Percentiles rank a stretch among this genome's conserved stretches.
Conservation (phyloP, 2,888 invertebrate genomes). For the Nymphalis polychloros region DNA sequence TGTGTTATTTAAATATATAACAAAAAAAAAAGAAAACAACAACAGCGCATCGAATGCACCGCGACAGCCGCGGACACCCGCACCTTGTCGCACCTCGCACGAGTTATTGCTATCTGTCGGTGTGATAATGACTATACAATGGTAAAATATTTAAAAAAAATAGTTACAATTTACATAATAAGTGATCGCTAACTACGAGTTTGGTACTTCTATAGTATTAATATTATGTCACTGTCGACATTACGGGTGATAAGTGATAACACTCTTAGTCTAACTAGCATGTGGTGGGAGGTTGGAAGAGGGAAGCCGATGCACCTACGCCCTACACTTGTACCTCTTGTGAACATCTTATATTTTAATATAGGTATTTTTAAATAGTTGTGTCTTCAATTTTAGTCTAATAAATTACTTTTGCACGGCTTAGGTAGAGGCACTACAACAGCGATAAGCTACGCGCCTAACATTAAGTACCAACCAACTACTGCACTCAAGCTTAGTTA, state of each 20-base stretch:
- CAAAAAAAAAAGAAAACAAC: constrained; percentile 76
- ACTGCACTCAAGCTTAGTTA: constrained; percentile 67
- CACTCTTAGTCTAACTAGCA: constrained; percentile 71
- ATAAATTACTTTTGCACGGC: constrained; percentile 32
- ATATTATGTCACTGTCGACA: constrained; percentile 55
- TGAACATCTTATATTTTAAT: constrained; percentile 20
- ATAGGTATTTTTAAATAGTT: constrained; percentile 14
- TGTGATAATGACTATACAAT: constrained; percentile 78
- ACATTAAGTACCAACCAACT: constrained; percentile 66
- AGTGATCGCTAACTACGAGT: constrained; percentile 79
- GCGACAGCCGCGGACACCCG: constrained; percentile 51
- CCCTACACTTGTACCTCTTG: constrained; percentile 52
- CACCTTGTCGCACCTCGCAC: constrained; percentile 62
- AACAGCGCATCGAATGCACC: constrained; percentile 65
- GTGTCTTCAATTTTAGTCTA: constrained; percentile 23
- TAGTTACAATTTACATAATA: constrained; percentile 81
- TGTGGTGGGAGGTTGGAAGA: constrained; percentile 66
- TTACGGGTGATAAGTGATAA: constrained; percentile 45
- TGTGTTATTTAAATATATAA: constrained; percentile 82
- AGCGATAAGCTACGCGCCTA: constrained; percentile 61
- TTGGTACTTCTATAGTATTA: constrained; percentile 78
- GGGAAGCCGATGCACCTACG: constrained; percentile 56
- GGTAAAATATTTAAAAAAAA: constrained; percentile 78
- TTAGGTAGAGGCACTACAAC: constrained; percentile 36
- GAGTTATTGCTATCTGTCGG: constrained; percentile 70